A percentile compares a stretch with the other conserved stretches of the same genome.
Conservation (phyloP, 1,140 invertebrate species). For the Drosophila chauvacae region DNA sequence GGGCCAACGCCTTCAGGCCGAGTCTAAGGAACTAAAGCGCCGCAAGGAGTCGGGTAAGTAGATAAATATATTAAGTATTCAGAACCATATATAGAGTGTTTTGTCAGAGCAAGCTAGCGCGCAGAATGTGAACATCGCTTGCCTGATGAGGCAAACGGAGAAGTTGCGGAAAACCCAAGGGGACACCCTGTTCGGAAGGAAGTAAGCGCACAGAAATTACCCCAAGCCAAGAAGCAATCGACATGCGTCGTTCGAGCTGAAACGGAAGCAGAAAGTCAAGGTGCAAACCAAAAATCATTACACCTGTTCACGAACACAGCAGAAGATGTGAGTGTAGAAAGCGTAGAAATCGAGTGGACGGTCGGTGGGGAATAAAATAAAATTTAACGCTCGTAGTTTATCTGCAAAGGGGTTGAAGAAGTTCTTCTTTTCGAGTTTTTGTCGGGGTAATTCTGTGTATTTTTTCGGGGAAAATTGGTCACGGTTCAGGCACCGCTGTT, state of each 20-base stretch:
- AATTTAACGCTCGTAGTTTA: conserved; percentile 57
- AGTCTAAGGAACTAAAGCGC: conserved; percentile 40
- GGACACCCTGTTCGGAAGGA: conserved; percentile 63
- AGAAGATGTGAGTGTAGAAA: conserved; percentile 73
- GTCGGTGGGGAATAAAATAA: conserved; percentile 23
- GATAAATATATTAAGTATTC: no score
- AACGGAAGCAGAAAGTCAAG: conserved; percentile 80
- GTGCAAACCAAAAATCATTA: conserved; percentile 79
- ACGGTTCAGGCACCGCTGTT: conserved; percentile 53
- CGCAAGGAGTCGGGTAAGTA: conserved; percentile 40
- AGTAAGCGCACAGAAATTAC: conserved; percentile 67
- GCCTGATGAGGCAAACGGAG: conserved; percentile 14
- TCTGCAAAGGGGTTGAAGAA: conserved; percentile 59
- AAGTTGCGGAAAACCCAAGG: conserved; percentile 10
- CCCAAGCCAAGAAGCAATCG: conserved; percentile 58
- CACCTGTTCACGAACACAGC: conserved; percentile 64
- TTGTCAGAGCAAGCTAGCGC: conserved; percentile 22
- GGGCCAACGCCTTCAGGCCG: not conserved
- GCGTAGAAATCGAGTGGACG: conserved; percentile 65
- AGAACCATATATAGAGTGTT: no score
- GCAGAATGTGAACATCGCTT: conserved; percentile 9
- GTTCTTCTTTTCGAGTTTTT: conserved; percentile 20
- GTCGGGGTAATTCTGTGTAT: conserved; percentile 17
- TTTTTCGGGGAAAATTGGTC: conserved; percentile 56
- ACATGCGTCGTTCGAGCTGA: conserved; percentile 49